phyloP scores from a whole-genome alignment of 37 sponge, comb jelly and placozoan genomes.

The Oscarella lobularis region DNA sequence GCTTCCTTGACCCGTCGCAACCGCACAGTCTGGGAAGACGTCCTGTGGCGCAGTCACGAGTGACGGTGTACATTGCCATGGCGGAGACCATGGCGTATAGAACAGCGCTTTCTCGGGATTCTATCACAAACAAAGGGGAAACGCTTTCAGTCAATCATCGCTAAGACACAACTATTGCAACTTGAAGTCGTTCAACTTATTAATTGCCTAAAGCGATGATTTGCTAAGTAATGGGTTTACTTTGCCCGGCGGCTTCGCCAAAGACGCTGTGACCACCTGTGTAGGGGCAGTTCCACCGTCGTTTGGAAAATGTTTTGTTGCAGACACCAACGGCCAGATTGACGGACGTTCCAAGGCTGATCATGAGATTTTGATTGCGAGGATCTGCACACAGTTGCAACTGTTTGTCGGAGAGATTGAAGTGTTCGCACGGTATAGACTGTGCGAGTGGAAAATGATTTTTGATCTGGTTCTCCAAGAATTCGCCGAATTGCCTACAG shows the following conservation, averaged over 20 bases:
- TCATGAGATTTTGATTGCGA: background rate
- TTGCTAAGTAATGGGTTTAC: too few species aligned
- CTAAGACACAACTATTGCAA: too few species aligned
- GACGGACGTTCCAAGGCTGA: background rate
- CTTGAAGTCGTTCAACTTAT: too few species aligned
- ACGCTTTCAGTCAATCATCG: too few species aligned
- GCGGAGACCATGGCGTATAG: background rate
- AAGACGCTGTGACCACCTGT: background rate
- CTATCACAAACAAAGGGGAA: background rate
- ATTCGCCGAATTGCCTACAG: too few species aligned
- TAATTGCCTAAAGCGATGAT: too few species aligned
- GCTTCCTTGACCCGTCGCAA: too few species aligned
- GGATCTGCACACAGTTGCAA: background rate
- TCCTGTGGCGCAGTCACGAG: background rate
- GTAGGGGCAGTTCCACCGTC: background rate
- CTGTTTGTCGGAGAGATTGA: background rate
- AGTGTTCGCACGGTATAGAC: too few species aligned
- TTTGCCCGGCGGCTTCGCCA: too few species aligned
- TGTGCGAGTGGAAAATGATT: too few species aligned
- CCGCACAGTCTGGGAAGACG: background rate
- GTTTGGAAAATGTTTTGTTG: background rate
- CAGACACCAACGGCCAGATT: background rate
- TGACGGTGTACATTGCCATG: slow-evolving; percentile 2
- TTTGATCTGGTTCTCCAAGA: too few species aligned
- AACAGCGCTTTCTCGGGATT: background rate